These are phyloP conservation scores for Hyalella azteca DNA, from an alignment of 2,888 invertebrate genomes.

Conservation along the genomic window DNA sequence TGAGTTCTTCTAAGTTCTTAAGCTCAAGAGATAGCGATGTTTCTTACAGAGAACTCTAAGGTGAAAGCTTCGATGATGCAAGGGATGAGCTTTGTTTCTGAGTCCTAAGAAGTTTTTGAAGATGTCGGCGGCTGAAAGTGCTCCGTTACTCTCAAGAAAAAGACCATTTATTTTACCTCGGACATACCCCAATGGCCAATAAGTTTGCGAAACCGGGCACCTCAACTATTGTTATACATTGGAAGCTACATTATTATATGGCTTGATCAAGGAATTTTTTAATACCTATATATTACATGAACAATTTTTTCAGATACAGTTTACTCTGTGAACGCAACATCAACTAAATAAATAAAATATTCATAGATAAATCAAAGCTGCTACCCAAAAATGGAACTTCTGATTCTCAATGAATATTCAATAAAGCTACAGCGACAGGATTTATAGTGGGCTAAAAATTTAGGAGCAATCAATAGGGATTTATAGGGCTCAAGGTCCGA, in stretches of 20 bases:
- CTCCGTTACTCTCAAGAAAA: background rate
- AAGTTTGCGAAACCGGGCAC: too few relatives aligned
- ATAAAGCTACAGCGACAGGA: background rate
- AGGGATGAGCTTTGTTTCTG: conserved; percentile 20
- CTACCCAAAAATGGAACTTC: too few relatives aligned
- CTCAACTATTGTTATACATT: too few relatives aligned
- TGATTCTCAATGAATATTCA: too few relatives aligned
- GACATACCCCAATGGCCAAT: too few relatives aligned
- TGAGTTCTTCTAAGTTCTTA: conserved; percentile 32
- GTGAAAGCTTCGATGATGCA: conserved; percentile 1
- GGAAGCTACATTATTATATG: too few relatives aligned
- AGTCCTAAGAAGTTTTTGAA: background rate
- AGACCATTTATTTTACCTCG: background rate
- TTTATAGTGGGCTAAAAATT: background rate
- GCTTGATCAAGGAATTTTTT: too few relatives aligned
- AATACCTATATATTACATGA: too few relatives aligned
- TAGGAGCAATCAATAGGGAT: background rate
- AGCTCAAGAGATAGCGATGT: conserved; percentile 21
- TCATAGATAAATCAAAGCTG: too few relatives aligned
- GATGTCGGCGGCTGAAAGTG: background rate
- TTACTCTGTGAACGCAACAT: too few relatives aligned
- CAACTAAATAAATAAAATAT: too few relatives aligned
- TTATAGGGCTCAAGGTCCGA: background rate
- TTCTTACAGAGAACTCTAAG: background rate
- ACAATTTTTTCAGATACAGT: too few relatives aligned